phyloP scores from a whole-genome alignment of 2,113 vertebrate genomes.

The Pterocles orientalis region DNA sequence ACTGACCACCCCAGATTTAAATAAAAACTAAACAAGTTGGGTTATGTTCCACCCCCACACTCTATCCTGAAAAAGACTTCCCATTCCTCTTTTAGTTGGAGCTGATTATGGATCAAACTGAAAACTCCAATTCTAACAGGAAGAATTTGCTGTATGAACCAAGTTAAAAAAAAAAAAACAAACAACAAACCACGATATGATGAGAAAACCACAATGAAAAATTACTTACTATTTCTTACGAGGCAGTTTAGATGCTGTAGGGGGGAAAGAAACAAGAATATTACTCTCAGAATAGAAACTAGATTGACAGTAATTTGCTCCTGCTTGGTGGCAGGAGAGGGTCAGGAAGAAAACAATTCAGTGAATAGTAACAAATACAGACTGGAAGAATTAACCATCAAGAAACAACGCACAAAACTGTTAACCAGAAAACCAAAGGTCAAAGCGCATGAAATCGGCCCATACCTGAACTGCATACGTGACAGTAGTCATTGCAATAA shows the following conservation, averaged over 20 bases:
- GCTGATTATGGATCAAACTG: not conserved
- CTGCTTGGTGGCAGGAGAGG: not conserved
- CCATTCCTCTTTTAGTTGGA: not conserved
- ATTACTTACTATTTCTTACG: conserved; percentile 76
- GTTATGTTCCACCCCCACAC: not conserved
- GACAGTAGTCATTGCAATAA: not conserved
- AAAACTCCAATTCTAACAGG: not conserved
- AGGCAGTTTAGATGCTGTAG: conserved; percentile 73
- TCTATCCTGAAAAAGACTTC: not conserved
- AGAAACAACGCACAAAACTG: not conserved
- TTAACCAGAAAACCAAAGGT: not conserved
- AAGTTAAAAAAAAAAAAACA: not conserved
- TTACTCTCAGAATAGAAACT: conserved; percentile 19
- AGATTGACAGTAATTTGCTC: not conserved
- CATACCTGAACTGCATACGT: not conserved
- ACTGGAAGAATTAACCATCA: not conserved
- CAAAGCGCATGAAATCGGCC: not conserved
- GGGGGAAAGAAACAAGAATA: conserved; percentile 20
- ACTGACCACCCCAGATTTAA: not conserved
- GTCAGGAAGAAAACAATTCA: not conserved
- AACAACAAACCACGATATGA: not conserved
- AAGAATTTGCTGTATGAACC: not conserved
- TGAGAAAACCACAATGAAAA: not conserved
- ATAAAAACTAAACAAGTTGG: not conserved
- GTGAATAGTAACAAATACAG: rapidly evolving